Conservation (phyloP, 2,797 vertebrate genomes). For the Acanthis flammea region DNA sequence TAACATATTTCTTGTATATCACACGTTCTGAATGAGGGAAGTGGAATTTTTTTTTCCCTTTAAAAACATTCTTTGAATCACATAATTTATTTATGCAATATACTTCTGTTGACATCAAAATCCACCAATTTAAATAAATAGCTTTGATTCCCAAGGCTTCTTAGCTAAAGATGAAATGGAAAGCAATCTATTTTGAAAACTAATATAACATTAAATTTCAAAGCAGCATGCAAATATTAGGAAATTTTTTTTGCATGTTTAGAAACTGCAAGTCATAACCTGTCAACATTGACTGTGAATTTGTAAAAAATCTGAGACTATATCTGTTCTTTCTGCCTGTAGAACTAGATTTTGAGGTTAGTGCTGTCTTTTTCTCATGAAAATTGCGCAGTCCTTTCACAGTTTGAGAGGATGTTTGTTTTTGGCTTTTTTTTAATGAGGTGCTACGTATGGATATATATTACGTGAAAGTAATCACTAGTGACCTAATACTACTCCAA, state of each 20-base stretch:
- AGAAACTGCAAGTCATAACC: not conserved
- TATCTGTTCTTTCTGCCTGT: not conserved
- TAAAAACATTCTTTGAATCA: not conserved
- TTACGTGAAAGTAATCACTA: not conserved
- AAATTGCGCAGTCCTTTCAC: not conserved
- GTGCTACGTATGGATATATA: accelerated
- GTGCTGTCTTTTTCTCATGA: not conserved
- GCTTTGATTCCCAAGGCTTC: not conserved
- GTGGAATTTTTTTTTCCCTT: not conserved
- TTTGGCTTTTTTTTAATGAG: not conserved
- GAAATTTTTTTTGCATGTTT: not conserved
- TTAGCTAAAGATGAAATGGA: not conserved
- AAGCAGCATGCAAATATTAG: not conserved
- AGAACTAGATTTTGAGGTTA: not conserved
- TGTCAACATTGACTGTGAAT: not conserved
- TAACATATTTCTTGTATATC: not conserved
- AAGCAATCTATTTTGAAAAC: not conserved
- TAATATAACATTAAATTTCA: not conserved
- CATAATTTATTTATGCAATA: not conserved
- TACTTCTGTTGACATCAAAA: not conserved
- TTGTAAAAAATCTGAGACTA: not conserved
- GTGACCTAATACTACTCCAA: not conserved
- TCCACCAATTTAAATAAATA: not conserved
- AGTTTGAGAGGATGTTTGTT: not conserved
- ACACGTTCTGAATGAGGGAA: not conserved